phyloP scores from a whole-genome alignment of 23 tunicate genomes.

The Oikopleura dioica region DNA sequence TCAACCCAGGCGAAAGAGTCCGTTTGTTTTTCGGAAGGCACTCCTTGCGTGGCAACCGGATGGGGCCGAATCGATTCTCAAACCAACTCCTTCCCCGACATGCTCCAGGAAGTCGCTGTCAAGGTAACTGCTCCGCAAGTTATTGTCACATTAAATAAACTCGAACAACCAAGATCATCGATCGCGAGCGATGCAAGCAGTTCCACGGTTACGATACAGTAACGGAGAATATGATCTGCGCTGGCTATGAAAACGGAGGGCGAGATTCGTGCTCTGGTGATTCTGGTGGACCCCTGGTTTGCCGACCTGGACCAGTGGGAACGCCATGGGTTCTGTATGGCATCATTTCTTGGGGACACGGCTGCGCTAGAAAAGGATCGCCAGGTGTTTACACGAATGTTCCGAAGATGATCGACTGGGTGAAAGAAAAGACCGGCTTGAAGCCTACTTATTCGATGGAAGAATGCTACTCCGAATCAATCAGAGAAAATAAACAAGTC shows the following conservation, averaged over 20 bases:
- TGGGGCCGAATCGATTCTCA: neutral
- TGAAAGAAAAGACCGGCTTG: constrained; percentile 3
- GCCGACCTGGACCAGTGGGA: neutral
- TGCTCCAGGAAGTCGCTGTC: constrained; percentile 12
- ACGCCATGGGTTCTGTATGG: constrained; percentile 12
- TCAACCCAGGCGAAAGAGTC: too few relatives aligned
- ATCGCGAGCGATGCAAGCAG: neutral
- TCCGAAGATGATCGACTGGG: neutral
- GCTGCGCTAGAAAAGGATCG: neutral
- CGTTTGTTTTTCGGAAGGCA: constrained; percentile 4
- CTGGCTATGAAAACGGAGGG: constrained; percentile 2
- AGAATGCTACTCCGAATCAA: neutral
- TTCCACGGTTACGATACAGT: neutral
- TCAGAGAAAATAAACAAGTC: neutral
- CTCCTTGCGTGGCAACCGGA: constrained; percentile 1
- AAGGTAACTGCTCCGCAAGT: too few relatives aligned
- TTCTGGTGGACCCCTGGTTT: constrained; percentile 6
- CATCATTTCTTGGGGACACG: constrained; percentile 9
- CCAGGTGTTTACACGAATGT: neutral
- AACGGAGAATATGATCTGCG: neutral
- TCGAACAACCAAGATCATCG: too few relatives aligned
- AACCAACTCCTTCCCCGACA: neutral
- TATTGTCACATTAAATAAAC: too few relatives aligned
- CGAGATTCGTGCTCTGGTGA: constrained; percentile 5
- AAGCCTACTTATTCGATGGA: neutral